These are phyloP conservation scores for Vireo griseus DNA, from an alignment of 2,797 vertebrate genomes.

Conservation along the genomic window DNA sequence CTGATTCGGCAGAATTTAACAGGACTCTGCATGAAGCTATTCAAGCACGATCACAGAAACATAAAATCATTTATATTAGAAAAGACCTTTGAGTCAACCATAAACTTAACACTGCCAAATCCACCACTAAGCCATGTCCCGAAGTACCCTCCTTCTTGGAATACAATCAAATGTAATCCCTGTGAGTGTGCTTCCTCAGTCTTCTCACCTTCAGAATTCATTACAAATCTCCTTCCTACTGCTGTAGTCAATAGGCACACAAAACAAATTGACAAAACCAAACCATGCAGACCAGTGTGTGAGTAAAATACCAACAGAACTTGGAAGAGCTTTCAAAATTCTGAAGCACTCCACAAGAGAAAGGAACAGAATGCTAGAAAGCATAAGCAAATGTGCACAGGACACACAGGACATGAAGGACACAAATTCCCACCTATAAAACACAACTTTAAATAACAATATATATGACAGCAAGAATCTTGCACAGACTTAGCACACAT, in stretches of 20 bases:
- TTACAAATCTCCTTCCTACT: not conserved
- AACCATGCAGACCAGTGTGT: not conserved
- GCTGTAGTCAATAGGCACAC: not conserved
- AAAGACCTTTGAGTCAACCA: not conserved
- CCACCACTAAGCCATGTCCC: not conserved
- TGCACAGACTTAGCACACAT: not conserved
- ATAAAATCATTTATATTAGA: not conserved
- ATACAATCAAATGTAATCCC: not conserved
- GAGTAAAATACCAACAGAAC: not conserved
- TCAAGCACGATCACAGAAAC: not conserved
- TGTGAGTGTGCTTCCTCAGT: not conserved
- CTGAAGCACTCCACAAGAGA: not conserved
- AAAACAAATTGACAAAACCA: not conserved
- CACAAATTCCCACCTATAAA: not conserved
- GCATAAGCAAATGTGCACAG: not conserved
- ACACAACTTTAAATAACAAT: not conserved
- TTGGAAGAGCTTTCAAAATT: not conserved
- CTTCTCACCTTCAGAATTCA: not conserved
- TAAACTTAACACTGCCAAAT: not conserved
- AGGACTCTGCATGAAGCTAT: not conserved
- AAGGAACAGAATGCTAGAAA: not conserved
- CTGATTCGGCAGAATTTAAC: not conserved
- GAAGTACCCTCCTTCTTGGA: not conserved
- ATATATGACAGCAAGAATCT: not conserved
- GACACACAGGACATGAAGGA: not conserved